Evolutionary conservation across 2,888 invertebrate genomes (phyloP).

Genomic region (Torymus texanus): DNA sequence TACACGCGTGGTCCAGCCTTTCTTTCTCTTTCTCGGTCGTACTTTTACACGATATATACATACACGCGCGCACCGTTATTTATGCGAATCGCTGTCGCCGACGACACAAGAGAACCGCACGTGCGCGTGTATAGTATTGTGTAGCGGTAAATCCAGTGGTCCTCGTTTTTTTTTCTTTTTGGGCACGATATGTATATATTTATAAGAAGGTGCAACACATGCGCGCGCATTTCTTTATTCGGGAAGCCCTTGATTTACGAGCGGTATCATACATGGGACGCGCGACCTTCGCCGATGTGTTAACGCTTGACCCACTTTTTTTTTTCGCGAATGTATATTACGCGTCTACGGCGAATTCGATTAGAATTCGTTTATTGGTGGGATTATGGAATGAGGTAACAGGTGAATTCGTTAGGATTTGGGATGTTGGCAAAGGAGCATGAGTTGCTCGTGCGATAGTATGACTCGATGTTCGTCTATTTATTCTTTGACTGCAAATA

Average conservation of each 20-base stretch:
- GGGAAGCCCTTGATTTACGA: background rate
- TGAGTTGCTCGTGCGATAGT: too few relatives aligned
- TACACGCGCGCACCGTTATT: background rate
- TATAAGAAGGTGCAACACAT: too few relatives aligned
- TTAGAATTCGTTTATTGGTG: background rate
- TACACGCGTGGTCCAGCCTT: background rate
- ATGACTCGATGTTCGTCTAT: too few relatives aligned
- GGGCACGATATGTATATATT: background rate
- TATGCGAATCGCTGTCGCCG: constrained; percentile 26
- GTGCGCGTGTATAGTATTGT: background rate
- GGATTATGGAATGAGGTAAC: too few relatives aligned
- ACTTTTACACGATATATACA: background rate
- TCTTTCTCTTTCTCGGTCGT: background rate
- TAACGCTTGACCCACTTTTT: constrained; percentile 22
- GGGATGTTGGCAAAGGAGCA: too few relatives aligned
- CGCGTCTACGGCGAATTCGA: constrained; percentile 1
- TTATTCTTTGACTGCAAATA: too few relatives aligned
- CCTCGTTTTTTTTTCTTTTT: constrained; percentile 12
- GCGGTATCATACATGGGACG: too few relatives aligned
- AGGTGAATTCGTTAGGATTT: too few relatives aligned
- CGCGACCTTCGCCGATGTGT: constrained; percentile 26
- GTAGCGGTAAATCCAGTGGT: constrained; percentile 25
- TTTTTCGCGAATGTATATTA: background rate
- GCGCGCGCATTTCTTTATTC: too few relatives aligned
- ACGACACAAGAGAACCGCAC: background rate